Evolutionary conservation across 2,113 vertebrate species (phyloP).

Genomic region (Loxodonta africana): DNA sequence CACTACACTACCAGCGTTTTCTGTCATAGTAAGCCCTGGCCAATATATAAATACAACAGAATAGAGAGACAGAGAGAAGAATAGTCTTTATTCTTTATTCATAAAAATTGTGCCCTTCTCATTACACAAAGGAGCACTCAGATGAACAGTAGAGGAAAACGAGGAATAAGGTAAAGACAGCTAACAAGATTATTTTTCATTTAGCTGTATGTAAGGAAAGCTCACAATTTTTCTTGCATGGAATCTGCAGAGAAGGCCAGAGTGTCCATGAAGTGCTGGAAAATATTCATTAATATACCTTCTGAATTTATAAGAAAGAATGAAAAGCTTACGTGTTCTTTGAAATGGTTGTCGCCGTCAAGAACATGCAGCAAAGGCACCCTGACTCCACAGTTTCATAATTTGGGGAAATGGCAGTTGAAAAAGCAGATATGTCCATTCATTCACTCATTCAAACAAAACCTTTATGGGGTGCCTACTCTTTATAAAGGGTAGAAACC

Average conservation of each 20-base stretch:
- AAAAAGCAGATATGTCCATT: not conserved
- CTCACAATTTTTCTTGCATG: slow-evolving; percentile 11
- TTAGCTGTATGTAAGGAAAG: not conserved
- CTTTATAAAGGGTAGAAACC: not conserved
- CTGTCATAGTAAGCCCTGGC: not conserved
- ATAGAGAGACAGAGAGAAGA: not conserved
- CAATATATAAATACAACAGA: not conserved
- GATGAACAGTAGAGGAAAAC: not conserved
- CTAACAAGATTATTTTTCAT: not conserved
- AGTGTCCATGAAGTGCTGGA: not conserved
- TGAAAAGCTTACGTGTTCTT: not conserved
- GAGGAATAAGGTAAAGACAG: not conserved
- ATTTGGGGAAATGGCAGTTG: not conserved
- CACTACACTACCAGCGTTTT: too few relatives aligned
- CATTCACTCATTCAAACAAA: not conserved
- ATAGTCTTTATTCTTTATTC: slow-evolving; percentile 12
- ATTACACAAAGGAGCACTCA: not conserved
- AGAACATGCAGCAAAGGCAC: not conserved
- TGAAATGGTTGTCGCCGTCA: not conserved
- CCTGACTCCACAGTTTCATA: not conserved
- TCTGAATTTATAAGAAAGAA: not conserved
- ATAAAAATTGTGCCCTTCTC: not conserved
- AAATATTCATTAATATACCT: not conserved
- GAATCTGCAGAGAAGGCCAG: not conserved
- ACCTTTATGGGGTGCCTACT: not conserved